Base-by-base conservation (phyloP, 2,113 vertebrate species). In the Ondatra zibethicus region DNA sequence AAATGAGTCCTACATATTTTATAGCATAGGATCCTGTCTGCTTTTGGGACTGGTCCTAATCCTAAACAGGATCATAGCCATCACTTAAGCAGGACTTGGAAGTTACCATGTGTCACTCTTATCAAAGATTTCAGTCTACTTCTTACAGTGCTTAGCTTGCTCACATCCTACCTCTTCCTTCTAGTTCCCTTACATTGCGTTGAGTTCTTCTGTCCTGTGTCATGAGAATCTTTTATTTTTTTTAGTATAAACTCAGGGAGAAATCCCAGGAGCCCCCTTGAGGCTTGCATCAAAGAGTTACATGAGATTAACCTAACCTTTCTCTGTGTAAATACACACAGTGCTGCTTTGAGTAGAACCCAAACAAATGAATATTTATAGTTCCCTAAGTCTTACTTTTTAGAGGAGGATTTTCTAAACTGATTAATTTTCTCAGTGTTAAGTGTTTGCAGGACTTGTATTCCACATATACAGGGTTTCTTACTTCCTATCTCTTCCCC, bases 161-260 rank as follows among this genome's bases (percentile, higher is more conserved):
- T 39, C 0, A 11, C 55, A 16, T 72, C 81, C 68, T 77, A 93
- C 16, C 27, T 92, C 29, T 80, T 85, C 65, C 47, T 89, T 89
- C 78, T 96, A 55, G 5, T 80, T 91, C 65, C 89, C 72, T 96
- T 93, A 86, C 13, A 58, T n/a, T 91, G 65, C 76, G 88, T 92
- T 93, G 66, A 3, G 7, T 10, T 78, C 45, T 66, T 70, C 52
- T 68, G 25, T 61, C 33, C 42, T 39, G 31, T 68, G 23, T 65
- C 50, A 65, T 89, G 42, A 90, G 84, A 92, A 92, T 81, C 80
- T 94, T 89, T 63, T 33, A 81, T 93, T 89, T 95, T 95, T 39
- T 76, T 96, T 94, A 87, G 96, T 81, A 47, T 55, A 88, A 91
- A 27, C 16, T 92, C 31, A 93, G 94, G 72, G 8, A 92, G 31